phyloP scores from a whole-genome alignment of 1,140 invertebrate genomes.

The Euschistus heros region DNA sequence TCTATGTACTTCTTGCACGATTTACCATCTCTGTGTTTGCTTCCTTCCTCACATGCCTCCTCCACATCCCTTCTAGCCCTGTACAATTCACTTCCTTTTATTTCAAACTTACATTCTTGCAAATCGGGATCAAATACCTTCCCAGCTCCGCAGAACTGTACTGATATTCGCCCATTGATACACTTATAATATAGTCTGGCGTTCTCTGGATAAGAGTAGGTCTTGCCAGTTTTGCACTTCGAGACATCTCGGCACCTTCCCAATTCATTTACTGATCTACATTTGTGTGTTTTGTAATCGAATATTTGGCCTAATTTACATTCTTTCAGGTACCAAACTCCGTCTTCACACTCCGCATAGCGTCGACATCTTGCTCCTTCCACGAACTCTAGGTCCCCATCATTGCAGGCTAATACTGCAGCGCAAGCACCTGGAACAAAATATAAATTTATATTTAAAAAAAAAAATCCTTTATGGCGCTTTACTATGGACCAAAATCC shows the following conservation, averaged over 20 bases:
- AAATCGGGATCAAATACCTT: not conserved
- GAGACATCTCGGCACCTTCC: no score
- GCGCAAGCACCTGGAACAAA: not conserved
- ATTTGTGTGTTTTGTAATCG: not conserved
- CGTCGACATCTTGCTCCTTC: not conserved
- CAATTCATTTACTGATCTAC: not conserved
- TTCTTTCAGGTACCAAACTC: not conserved
- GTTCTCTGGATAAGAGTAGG: not conserved
- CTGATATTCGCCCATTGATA: not conserved
- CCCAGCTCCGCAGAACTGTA: not conserved
- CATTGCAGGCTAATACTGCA: not conserved
- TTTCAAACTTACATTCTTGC: not conserved
- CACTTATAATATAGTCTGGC: not conserved
- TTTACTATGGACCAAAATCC: no score
- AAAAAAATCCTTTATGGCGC: no score
- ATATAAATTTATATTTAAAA: not conserved
- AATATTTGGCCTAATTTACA: not conserved
- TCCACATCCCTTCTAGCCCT: no score
- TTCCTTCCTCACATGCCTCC: not conserved
- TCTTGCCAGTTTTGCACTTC: no score
- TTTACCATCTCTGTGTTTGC: not conserved
- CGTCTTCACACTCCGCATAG: not conserved
- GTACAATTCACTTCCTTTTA: no score
- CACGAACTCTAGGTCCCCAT: not conserved
- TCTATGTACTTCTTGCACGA: no score